These are phyloP conservation scores for Delichon dasypus DNA, from an alignment of 2,797 vertebrate species.

Conservation along the genomic window DNA sequence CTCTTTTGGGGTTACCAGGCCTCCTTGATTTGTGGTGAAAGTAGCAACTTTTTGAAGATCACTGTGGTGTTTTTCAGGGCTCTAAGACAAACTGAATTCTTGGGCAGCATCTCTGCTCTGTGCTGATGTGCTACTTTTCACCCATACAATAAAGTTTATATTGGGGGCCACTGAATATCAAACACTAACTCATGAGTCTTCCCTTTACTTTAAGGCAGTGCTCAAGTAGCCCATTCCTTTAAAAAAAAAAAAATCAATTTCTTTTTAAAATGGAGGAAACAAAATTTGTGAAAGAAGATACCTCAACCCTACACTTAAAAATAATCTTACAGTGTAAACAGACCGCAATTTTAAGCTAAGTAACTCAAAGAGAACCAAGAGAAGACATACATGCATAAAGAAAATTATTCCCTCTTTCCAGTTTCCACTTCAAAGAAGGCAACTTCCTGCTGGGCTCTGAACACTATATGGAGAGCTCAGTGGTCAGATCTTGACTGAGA, in stretches of 20 bases:
- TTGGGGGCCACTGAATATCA: neutral
- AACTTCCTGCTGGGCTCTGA: neutral
- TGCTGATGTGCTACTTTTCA: neutral
- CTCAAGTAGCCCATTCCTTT: neutral
- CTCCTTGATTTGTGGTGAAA: neutral
- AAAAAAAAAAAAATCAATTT: rapidly evolving
- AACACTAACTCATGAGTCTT: neutral
- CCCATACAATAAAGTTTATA: neutral
- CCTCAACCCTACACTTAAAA: neutral
- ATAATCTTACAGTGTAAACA: neutral
- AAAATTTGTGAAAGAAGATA: neutral
- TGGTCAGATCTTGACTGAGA: neutral
- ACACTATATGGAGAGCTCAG: neutral
- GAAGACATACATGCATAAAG: neutral
- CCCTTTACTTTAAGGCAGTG: neutral
- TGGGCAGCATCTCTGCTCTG: neutral
- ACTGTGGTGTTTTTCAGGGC: neutral
- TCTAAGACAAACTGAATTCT: neutral
- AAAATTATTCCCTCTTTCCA: neutral
- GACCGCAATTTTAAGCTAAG: neutral
- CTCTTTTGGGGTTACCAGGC: neutral
- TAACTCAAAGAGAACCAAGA: neutral
- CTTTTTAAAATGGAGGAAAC: neutral
- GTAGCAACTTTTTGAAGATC: neutral
- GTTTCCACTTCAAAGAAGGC: neutral